Evolutionary conservation across 2,888 invertebrate species (phyloP).

Genomic region (Amphiduros pacificus): DNA sequence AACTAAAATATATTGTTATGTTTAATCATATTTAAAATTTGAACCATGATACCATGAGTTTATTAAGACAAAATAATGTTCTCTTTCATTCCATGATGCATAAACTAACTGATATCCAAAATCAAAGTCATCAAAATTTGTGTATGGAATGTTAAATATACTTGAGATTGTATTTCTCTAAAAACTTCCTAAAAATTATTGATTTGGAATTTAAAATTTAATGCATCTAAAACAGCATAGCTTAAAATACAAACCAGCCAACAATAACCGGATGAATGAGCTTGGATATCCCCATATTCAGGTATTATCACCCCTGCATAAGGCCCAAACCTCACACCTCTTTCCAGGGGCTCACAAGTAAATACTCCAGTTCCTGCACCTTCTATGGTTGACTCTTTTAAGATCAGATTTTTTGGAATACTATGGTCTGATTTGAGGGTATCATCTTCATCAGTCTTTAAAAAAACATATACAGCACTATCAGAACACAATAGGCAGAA

Average conservation of each 20-base stretch:
- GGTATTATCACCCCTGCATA: slow-evolving; percentile 49
- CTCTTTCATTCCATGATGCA: too few relatives aligned
- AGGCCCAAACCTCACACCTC: slow-evolving; percentile 53
- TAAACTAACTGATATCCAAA: too few relatives aligned
- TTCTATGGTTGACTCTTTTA: slow-evolving; percentile 45
- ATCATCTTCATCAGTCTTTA: slow-evolving; percentile 13
- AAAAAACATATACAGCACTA: background rate
- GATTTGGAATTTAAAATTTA: background rate
- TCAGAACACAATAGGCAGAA: too few relatives aligned
- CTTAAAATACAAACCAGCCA: slow-evolving; percentile 47
- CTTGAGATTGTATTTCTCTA: too few relatives aligned
- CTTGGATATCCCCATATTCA: slow-evolving; percentile 34
- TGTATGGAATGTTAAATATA: too few relatives aligned
- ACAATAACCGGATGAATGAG: slow-evolving; percentile 52
- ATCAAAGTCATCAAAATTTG: too few relatives aligned
- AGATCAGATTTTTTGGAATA: slow-evolving; percentile 42
- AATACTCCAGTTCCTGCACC: slow-evolving; percentile 53
- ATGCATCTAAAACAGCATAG: background rate
- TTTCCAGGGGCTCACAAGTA: slow-evolving; percentile 37
- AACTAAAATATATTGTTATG: too few relatives aligned
- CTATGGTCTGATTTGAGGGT: slow-evolving; percentile 33
- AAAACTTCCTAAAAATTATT: too few relatives aligned
- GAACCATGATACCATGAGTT: too few relatives aligned
- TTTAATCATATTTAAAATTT: too few relatives aligned
- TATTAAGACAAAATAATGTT: too few relatives aligned